A percentile compares a stretch with the other conserved stretches of the same genome.
Evolutionary conservation across 2,113 vertebrate species (phyloP).

Genomic region (Limnothrissa miodon): DNA sequence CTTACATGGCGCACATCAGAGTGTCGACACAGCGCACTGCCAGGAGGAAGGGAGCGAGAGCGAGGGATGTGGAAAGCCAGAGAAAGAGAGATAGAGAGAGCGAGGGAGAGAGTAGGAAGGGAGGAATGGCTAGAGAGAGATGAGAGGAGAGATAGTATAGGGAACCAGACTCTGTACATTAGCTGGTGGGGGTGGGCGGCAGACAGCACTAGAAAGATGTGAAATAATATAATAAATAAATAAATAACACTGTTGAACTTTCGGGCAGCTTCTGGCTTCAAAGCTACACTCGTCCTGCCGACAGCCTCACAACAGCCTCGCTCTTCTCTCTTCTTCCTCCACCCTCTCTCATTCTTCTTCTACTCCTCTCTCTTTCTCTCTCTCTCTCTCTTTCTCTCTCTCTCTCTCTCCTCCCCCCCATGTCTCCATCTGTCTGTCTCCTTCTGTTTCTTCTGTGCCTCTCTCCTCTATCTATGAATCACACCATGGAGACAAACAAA

Average conservation of each 20-base stretch:
- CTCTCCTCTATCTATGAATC: conserved; percentile 13
- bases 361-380: neutral
- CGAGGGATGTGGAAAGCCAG: neutral
- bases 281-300: conserved; percentile 21
- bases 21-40: conserved; percentile 29
- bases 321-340: conserved; percentile 30
- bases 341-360: neutral
- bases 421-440: conserved; percentile 1
- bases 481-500: conserved; percentile 20
- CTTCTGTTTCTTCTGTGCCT: conserved; percentile 1
- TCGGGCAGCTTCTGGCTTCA: conserved; percentile 24
- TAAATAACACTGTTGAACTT: neutral
- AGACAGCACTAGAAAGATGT: neutral
- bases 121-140: neutral
- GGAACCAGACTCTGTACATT: neutral
- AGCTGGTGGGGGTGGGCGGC: neutral
- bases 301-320: conserved; percentile 3
- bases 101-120: neutral
- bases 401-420: neutral
- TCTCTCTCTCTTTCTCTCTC: no score
- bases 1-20: conserved; percentile 24
- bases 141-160: neutral
- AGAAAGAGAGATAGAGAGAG: neutral
- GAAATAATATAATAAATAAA: no score
- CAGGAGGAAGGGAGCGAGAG: conserved; percentile 1